Conservation (phyloP, 1,140 invertebrate genomes). For the Hylyphantes graminicola region DNA sequence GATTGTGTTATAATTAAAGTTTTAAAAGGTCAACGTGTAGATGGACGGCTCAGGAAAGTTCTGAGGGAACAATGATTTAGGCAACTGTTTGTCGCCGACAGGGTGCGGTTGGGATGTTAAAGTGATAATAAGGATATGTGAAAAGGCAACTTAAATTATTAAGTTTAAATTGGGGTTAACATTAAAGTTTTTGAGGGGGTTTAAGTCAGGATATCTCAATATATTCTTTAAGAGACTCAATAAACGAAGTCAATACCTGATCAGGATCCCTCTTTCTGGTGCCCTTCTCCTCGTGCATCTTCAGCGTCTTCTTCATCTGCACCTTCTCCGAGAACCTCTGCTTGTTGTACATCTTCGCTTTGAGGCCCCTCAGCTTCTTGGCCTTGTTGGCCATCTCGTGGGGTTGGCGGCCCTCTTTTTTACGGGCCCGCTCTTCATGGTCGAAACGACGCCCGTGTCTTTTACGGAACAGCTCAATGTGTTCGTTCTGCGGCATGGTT, state of each 20-base stretch:
- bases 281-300: slow-evolving; percentile 89
- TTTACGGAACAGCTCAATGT: slow-evolving; percentile 98
- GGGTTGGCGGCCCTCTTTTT: slow-evolving; percentile 91
- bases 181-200: no score
- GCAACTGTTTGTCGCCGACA: no score
- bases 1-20: no score
- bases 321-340: slow-evolving; percentile 97
- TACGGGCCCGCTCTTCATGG: slow-evolving; percentile 97
- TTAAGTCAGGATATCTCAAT: no score
- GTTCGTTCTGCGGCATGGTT: slow-evolving; percentile 98
- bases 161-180: no score
- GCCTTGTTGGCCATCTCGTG: slow-evolving; percentile 92
- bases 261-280: slow-evolving; percentile 74
- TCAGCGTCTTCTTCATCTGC: slow-evolving; percentile 98
- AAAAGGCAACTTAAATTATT: no score
- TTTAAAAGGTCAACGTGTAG: no score
- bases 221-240: no score
- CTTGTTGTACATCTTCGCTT: slow-evolving; percentile 98
- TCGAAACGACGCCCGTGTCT: slow-evolving; percentile 95
- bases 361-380: slow-evolving; percentile 91
- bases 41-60: no score
- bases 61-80: no score
- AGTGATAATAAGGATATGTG: no score
- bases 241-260: slow-evolving; percentile 65
- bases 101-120: no score